Conservation (phyloP, 1,140 invertebrate genomes). For the Pemphigus obesinymphae region DNA sequence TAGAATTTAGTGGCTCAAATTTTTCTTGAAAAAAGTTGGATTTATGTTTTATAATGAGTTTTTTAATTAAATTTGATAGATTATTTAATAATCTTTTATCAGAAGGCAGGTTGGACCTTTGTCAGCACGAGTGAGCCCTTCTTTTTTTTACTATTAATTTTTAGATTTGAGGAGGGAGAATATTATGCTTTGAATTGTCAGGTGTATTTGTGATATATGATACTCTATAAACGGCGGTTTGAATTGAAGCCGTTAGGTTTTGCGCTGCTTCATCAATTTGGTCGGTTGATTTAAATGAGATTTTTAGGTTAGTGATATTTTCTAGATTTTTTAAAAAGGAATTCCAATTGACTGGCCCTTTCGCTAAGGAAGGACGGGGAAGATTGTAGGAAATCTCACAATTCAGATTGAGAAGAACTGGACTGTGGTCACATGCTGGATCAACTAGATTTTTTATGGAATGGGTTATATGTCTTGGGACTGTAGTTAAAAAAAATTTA, state of each 20-base stretch:
- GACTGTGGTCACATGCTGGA: conserved; percentile 46
- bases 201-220: no score
- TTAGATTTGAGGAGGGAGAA: no score
- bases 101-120: not conserved
- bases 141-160: conserved; percentile 2
- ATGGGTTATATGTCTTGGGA: conserved; percentile 7
- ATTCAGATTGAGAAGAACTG: conserved; percentile 23
- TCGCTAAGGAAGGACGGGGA: not conserved
- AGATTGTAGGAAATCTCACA: not conserved
- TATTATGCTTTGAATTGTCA: no score
- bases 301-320: not conserved
- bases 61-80: conserved; percentile 13
- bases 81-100: not conserved
- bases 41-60: conserved; percentile 10
- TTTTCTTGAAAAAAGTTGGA: not conserved
- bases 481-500: conserved; percentile 49
- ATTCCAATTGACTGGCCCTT: not conserved
- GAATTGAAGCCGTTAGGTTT: not conserved
- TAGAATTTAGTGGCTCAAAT: not conserved
- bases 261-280: not conserved
- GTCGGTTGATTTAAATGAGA: not conserved
- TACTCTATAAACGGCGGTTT: no score
- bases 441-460: conserved; percentile 37
- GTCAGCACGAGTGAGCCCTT: not conserved
- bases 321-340: not conserved